Conservation (phyloP, 2,888 invertebrate species). For the Actias luna region DNA sequence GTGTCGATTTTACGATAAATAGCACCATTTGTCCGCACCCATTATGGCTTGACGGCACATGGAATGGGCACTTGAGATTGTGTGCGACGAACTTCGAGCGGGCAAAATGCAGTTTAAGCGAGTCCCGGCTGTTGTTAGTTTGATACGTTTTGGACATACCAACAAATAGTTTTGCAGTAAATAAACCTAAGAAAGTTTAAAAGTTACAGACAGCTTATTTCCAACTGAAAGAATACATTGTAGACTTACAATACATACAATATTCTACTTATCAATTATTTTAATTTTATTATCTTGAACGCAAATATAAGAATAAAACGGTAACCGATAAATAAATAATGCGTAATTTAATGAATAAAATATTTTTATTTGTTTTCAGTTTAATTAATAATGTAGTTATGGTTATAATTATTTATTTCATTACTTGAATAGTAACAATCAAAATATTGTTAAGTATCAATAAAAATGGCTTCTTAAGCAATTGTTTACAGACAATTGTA, state of each 20-base stretch:
- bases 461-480: conserved; percentile 22
- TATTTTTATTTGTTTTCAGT: too few relatives aligned
- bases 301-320: too few relatives aligned
- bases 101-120: conserved; percentile 57
- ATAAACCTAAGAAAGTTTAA: not conserved
- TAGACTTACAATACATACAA: not conserved
- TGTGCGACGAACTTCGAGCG: conserved; percentile 44
- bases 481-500: conserved; percentile 35
- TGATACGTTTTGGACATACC: conserved; percentile 40
- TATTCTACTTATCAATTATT: too few relatives aligned
- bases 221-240: not conserved
- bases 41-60: conserved; percentile 65
- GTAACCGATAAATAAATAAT: too few relatives aligned
- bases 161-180: conserved; percentile 33
- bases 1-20: conserved; percentile 76
- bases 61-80: conserved; percentile 67
- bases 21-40: conserved; percentile 64
- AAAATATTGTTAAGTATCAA: not conserved
- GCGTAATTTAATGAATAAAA: too few relatives aligned
- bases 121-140: conserved; percentile 34
- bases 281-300: too few relatives aligned
- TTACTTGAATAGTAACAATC: not conserved
- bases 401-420: not conserved
- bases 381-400: too few relatives aligned
- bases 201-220: not conserved